Conservation (phyloP, 2,888 invertebrate species). For the Aporophyla nigra region DNA sequence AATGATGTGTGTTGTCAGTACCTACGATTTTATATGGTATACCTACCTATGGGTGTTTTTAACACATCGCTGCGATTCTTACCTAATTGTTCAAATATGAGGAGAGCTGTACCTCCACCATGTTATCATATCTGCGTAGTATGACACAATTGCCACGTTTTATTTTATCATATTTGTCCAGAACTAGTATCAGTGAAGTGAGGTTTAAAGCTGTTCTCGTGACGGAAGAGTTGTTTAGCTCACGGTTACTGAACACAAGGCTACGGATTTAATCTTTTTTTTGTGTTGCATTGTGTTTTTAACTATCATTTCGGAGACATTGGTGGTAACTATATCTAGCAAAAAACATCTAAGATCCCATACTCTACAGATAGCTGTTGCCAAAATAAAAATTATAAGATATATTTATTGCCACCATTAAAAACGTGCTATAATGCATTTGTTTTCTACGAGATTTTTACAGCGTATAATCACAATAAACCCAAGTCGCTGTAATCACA, state of each 20-base stretch:
- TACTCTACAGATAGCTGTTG: neutral
- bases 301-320: constrained; percentile 19
- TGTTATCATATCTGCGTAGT: constrained; percentile 28
- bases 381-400: neutral
- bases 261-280: constrained; percentile 48
- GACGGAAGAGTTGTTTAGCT: constrained; percentile 55
- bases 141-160: constrained; percentile 13
- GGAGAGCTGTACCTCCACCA: constrained; percentile 16
- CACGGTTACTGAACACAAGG: constrained; percentile 79
- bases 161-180: constrained; percentile 6
- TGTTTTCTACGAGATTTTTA: constrained; percentile 57
- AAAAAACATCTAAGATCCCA: neutral
- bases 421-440: constrained; percentile 19
- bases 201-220: constrained; percentile 42
- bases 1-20: constrained; percentile 1
- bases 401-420: constrained; percentile 11
- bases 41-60: constrained; percentile 5
- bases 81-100: constrained; percentile 33
- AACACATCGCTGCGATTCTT: constrained; percentile 15
- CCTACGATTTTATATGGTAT: neutral
- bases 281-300: constrained; percentile 30
- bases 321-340: neutral
- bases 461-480: constrained; percentile 68
- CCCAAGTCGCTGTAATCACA: constrained; percentile 78
- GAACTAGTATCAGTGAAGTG: constrained; percentile 39